Conservation (phyloP, 2,113 vertebrate species). For the Oplegnathus fasciatus region DNA sequence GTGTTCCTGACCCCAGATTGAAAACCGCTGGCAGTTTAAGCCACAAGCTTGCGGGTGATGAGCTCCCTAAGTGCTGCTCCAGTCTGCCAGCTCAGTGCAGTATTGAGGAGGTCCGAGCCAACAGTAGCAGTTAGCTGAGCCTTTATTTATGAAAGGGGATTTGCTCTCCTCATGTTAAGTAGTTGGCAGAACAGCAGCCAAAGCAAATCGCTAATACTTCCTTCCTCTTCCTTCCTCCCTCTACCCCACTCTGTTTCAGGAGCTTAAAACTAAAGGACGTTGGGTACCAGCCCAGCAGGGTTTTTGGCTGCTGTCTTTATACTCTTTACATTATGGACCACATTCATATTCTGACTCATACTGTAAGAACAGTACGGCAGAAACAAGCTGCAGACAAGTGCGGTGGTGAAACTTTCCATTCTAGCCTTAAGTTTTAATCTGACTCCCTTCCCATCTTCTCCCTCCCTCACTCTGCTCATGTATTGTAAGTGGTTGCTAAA, state of each 20-base stretch:
- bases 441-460: background rate
- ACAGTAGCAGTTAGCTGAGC: constrained; percentile 73
- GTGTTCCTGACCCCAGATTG: constrained; percentile 34
- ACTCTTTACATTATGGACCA: constrained; percentile 39
- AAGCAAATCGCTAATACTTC: constrained; percentile 65
- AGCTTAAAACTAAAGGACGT: constrained; percentile 30
- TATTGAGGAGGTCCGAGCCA: constrained; percentile 50
- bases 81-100: constrained; percentile 59
- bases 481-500: background rate
- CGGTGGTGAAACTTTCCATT: constrained; percentile 17
- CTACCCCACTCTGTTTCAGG: constrained; percentile 10
- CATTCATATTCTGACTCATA: constrained; percentile 41
- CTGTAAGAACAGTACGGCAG: background rate
- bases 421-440: background rate
- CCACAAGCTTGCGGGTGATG: constrained; percentile 58
- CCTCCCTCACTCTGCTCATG: background rate
- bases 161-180: constrained; percentile 71
- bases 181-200: constrained; percentile 61
- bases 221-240: constrained; percentile 26
- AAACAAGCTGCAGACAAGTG: background rate
- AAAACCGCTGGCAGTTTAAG: constrained; percentile 50
- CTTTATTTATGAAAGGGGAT: constrained; percentile 73
- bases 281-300: constrained; percentile 21
- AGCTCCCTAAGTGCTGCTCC: constrained; percentile 56
- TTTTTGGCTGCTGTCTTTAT: constrained; percentile 34